Conservation (phyloP, 2,797 vertebrate genomes). For the Eospalax fontanierii region DNA sequence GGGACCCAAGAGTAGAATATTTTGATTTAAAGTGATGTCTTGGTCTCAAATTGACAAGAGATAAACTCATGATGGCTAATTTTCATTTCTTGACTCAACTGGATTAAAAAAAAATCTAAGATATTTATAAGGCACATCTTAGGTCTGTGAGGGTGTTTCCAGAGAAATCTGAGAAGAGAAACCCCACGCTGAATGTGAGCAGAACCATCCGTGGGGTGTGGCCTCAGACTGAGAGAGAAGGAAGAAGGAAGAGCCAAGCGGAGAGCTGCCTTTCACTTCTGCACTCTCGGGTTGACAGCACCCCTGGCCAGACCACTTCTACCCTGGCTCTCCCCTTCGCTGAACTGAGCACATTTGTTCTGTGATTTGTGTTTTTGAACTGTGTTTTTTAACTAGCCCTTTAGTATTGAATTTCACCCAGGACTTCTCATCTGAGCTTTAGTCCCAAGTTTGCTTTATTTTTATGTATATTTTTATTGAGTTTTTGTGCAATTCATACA, state of each 20-base stretch:
- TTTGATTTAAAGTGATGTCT: neutral
- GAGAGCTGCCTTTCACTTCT: neutral
- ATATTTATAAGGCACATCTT: neutral
- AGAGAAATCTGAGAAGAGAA: too few relatives aligned
- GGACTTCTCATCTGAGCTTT: too few relatives aligned
- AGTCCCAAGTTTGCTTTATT: too few relatives aligned
- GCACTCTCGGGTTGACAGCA: neutral
- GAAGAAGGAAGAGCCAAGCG: neutral
- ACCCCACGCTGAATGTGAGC: neutral
- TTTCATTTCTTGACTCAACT: neutral
- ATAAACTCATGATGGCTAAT: neutral
- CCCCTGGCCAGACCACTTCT: neutral
- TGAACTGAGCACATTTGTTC: neutral
- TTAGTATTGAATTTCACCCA: slow-evolving; percentile 43
- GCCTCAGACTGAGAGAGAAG: neutral
- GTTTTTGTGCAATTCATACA: too few relatives aligned
- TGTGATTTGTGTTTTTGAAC: slow-evolving; percentile 11
- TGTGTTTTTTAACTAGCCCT: slow-evolving; percentile 18
- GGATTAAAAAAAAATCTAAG: neutral
- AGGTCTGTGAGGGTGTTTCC: too few relatives aligned
- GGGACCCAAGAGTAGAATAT: neutral
- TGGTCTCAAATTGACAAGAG: neutral
- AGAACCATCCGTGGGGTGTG: neutral
- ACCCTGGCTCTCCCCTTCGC: neutral
- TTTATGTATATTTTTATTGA: too few relatives aligned